A percentile compares a stretch with the other conserved stretches of the same genome.
These are phyloP conservation scores for Aelia acuminata DNA, from an alignment of 2,888 invertebrate genomes.

Conservation along the genomic window DNA sequence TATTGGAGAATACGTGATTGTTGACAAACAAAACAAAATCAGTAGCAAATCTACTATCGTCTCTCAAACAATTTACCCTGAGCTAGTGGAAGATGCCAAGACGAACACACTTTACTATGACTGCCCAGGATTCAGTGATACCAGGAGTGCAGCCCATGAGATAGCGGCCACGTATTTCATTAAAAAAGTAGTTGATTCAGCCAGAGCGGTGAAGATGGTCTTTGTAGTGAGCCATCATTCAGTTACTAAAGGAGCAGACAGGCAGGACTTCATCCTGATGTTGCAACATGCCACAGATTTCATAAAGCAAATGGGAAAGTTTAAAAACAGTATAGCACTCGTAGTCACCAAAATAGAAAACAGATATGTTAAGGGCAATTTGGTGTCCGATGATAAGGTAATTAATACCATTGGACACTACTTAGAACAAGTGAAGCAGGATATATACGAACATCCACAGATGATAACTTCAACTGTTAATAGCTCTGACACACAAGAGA, in stretches of 20 bases:
- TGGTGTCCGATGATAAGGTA: constrained; percentile 39
- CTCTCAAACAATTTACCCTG: constrained; percentile 50
- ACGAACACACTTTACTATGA: constrained; percentile 42
- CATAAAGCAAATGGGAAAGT: constrained; percentile 16
- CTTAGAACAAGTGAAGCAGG: background rate
- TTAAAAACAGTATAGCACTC: constrained; percentile 47
- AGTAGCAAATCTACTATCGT: constrained; percentile 34
- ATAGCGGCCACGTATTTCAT: constrained; percentile 52
- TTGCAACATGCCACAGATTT: constrained; percentile 20
- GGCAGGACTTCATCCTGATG: constrained; percentile 27
- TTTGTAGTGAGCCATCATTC: constrained; percentile 47
- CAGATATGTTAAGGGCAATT: background rate
- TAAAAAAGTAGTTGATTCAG: constrained; percentile 39
- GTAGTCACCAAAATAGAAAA: constrained; percentile 54
- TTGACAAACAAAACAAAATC: constrained; percentile 12
- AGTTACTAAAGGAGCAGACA: constrained; percentile 35
- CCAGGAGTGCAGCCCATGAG: constrained; percentile 52
- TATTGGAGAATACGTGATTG: background rate
- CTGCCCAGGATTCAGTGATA: constrained; percentile 52
- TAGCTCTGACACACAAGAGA: background rate
- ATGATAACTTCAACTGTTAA: background rate
- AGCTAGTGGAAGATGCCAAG: background rate
- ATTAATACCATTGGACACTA: background rate
- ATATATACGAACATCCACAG: background rate
- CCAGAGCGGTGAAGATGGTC: constrained; percentile 29